Evolutionary conservation across 2,113 vertebrate species (phyloP).

Genomic region (Pseudorasbora parva): DNA sequence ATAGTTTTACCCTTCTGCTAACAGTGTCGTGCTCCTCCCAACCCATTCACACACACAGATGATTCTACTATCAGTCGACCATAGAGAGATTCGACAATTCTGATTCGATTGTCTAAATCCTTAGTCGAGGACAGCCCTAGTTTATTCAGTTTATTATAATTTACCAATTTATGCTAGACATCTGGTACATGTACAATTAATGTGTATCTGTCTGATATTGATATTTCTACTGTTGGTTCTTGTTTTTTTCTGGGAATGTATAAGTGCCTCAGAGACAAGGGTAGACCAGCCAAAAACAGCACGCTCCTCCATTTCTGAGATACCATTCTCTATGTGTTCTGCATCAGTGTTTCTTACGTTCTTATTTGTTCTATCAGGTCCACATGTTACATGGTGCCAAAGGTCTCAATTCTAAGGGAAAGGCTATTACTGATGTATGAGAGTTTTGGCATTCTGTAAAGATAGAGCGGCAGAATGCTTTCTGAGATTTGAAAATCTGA

Average conservation of each 20-base stretch:
- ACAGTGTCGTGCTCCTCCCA: no score
- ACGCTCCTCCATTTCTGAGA: not conserved
- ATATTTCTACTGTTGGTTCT: not conserved
- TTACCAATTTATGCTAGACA: not conserved
- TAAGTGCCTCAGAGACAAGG: not conserved
- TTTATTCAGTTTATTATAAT: not conserved
- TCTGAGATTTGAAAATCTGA: not conserved
- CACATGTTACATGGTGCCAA: not conserved
- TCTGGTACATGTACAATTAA: conserved; percentile 22
- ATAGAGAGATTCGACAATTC: no score
- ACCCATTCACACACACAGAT: no score
- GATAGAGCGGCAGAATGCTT: not conserved
- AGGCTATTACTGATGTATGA: conserved; percentile 14
- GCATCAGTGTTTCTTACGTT: not conserved
- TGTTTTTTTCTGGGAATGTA: not conserved
- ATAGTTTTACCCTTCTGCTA: no score
- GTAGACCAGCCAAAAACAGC: not conserved
- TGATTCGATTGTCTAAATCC: no score
- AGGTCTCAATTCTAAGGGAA: not conserved
- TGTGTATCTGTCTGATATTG: not conserved
- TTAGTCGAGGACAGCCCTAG: no score
- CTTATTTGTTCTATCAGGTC: conserved; percentile 3
- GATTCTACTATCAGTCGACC: no score
- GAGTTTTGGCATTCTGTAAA: not conserved
- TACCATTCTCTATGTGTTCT: not conserved